Conservation (phyloP, 2,113 vertebrate genomes). For the Cacatua alba region DNA sequence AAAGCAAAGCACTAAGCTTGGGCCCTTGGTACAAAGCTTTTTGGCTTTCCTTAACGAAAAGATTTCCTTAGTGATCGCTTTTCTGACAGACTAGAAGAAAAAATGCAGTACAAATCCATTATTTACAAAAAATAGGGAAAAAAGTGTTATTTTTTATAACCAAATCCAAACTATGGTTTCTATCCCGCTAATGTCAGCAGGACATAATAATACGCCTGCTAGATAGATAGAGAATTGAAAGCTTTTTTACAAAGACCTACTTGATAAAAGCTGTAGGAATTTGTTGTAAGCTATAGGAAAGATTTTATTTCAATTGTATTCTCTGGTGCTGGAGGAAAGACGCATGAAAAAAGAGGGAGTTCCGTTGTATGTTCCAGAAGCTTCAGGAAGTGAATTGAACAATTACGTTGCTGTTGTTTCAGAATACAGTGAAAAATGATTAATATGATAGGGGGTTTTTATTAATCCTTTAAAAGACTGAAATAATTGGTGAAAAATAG, state of each 20-base stretch:
- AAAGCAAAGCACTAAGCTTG: neutral
- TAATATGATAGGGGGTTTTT: neutral
- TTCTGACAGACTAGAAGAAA: neutral
- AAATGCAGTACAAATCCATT: neutral
- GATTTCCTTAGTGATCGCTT: neutral
- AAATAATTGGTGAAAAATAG: neutral
- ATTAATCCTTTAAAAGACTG: neutral
- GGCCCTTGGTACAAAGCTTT: neutral
- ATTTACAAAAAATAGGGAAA: neutral
- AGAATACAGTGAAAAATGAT: neutral
- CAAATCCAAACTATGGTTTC: neutral
- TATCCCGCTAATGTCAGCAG: neutral
- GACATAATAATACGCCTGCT: neutral
- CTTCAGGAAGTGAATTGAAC: neutral
- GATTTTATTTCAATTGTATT: neutral
- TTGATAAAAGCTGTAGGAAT: neutral
- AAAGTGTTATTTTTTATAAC: too few species aligned
- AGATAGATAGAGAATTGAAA: neutral
- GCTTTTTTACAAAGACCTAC: neutral
- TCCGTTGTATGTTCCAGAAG: neutral
- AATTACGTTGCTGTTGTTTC: neutral
- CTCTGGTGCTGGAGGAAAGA: neutral
- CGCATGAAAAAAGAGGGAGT: neutral
- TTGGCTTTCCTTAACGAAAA: neutral
- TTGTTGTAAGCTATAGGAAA: neutral